Evolutionary conservation across 2,888 invertebrate species (phyloP).

Genomic region (Clanis bilineata): DNA sequence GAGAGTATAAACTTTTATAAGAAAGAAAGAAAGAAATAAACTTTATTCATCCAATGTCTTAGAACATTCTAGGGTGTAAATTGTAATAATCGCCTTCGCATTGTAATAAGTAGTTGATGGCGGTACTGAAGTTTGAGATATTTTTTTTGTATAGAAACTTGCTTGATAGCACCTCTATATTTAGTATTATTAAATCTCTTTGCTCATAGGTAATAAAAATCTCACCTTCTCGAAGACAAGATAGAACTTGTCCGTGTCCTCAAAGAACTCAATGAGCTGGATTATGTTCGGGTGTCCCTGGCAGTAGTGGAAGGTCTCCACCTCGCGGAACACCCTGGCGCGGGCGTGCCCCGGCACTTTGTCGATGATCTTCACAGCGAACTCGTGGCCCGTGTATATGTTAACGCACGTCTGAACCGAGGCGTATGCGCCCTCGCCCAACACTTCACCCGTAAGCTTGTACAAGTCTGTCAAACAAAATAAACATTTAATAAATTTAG

Average conservation of each 20-base stretch:
- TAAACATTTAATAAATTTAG: too few species aligned
- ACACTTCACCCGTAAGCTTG: slow-evolving; percentile 95
- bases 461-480: slow-evolving; percentile 89
- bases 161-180: too few species aligned
- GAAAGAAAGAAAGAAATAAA: neutral
- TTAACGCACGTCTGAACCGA: slow-evolving; percentile 97
- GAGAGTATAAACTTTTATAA: neutral
- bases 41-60: too few species aligned
- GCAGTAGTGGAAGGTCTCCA: slow-evolving; percentile 99
- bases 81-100: too few species aligned
- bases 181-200: too few species aligned
- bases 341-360: slow-evolving; percentile 97
- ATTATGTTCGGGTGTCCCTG: slow-evolving; percentile 98
- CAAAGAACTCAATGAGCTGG: slow-evolving; percentile 98
- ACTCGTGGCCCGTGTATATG: slow-evolving; percentile 95
- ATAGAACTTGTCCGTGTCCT: slow-evolving; percentile 98
- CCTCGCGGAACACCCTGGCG: slow-evolving; percentile 97
- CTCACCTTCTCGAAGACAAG: slow-evolving; percentile 97
- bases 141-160: too few species aligned
- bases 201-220: neutral
- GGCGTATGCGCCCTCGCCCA: slow-evolving; percentile 98
- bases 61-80: too few species aligned
- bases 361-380: slow-evolving; percentile 98
- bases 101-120: too few species aligned
- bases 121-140: too few species aligned